Evolutionary conservation across 1,140 invertebrate species (phyloP).

Genomic region (Metopolophium dirhodum): DNA sequence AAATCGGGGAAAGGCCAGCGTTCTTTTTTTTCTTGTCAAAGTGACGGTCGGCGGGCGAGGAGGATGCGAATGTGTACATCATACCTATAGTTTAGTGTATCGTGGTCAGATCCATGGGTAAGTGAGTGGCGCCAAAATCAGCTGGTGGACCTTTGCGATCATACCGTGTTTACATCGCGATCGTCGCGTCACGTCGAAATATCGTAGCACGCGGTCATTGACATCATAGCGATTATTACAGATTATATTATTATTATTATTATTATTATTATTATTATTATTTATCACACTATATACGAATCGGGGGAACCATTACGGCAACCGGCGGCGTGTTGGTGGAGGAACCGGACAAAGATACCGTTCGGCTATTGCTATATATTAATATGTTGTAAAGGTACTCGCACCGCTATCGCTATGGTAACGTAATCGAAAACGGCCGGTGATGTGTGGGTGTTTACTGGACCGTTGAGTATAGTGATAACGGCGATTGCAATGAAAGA

Average conservation of each 20-base stretch:
- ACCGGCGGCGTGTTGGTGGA: neutral
- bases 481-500: neutral
- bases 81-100: too few species aligned
- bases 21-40: too few species aligned
- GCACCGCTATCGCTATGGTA: neutral
- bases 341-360: neutral
- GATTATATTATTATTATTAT: neutral
- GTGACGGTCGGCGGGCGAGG: too few species aligned
- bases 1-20: too few species aligned
- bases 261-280: neutral
- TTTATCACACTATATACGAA: neutral
- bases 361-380: too few species aligned
- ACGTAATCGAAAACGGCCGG: neutral
- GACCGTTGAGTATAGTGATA: slow-evolving; percentile 24
- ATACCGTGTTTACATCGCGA: neutral
- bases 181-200: neutral
- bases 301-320: too few species aligned
- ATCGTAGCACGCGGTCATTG: neutral
- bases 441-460: slow-evolving; percentile 6
- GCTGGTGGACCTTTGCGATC: too few species aligned
- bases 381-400: neutral
- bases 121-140: too few species aligned
- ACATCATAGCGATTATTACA: neutral
- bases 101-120: too few species aligned
- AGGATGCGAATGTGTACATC: too few species aligned